Evolutionary conservation across 2,888 invertebrate genomes (phyloP), one percentile per base, ranked within the genome.

Genomic region (Apamea monoglypha): DNA sequence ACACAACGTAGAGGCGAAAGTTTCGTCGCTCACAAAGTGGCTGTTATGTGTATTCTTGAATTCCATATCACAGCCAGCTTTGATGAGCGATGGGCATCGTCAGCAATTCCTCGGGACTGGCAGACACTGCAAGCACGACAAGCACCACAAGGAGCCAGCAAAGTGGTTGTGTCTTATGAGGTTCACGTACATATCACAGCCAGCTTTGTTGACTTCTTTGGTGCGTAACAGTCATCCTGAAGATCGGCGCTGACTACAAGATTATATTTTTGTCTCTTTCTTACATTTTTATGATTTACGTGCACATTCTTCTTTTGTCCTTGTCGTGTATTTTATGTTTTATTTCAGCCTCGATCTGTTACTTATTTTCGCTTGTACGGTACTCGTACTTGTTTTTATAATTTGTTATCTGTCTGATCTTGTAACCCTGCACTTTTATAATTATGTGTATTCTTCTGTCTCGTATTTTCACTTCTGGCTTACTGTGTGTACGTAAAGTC

Each of bases 31-130:
- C 98, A 98, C 98, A 98, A 98, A 98, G 98, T 98, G 98, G 98
- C 97, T 98, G 98, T 98, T 97, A 97, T 98, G 97, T 98, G 98
- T 97, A 95, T 95, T 92, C 44, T 25, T 94, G 92, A 91, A 94
- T 93, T 91, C 92, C 98, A 98, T 99, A 99, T 99, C 99, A 99
- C 99, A 99, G 99, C 99, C 99, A 99, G 99, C 99, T 99, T 99
- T 99, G 99, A 99, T 99, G 99, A 99, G 98, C 98, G 98, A 83
- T 83, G 91, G 87, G 91, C 78, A 85, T 89, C 80, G 75, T 74
- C 73, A 25, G 74, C 70, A 78, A 59, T 74, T 25, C 40, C 67
- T 66, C 50, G 32, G 67, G 21, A 59, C 32, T 12, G 12, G 29
- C 44, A 29, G 61, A 36, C 8, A 12, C 79, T 61, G 59, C 80